Conservation (phyloP, 2,113 vertebrate genomes). For the Eurypyga helias region DNA sequence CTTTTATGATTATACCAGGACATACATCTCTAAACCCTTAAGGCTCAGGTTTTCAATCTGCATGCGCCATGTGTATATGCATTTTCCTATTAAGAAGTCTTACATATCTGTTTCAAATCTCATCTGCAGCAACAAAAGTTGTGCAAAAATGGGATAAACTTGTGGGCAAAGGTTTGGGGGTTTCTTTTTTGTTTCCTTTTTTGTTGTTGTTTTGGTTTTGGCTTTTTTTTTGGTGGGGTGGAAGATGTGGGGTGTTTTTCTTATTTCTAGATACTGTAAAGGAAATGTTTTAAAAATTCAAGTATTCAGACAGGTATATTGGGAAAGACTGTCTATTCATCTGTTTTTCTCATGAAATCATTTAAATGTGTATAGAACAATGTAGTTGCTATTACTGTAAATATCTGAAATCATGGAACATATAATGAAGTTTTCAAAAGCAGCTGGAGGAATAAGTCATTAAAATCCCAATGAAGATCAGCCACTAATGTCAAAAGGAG, state of each 20-base stretch:
- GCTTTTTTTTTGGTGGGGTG: no score
- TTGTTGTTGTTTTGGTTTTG: not conserved
- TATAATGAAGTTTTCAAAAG: not conserved
- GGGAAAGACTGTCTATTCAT: not conserved
- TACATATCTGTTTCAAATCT: not conserved
- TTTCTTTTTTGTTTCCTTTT: not conserved
- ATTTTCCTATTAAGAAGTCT: not conserved
- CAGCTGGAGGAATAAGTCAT: not conserved
- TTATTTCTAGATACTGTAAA: not conserved
- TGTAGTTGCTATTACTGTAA: not conserved
- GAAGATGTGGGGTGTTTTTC: not conserved
- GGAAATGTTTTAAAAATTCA: not conserved
- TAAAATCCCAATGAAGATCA: not conserved
- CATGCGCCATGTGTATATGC: accelerated
- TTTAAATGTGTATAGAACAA: not conserved
- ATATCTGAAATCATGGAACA: not conserved
- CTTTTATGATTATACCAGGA: not conserved
- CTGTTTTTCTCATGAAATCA: not conserved
- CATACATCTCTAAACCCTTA: not conserved
- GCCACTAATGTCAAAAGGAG: not conserved
- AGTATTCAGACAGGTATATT: not conserved
- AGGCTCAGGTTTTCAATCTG: not conserved
- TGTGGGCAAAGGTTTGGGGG: not conserved
- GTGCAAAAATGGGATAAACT: not conserved
- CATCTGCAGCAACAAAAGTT: not conserved